Evolutionary conservation across 2,113 vertebrate genomes (phyloP), one percentile per base, ranked within the genome.

Genomic region (Gymnarchus niloticus): DNA sequence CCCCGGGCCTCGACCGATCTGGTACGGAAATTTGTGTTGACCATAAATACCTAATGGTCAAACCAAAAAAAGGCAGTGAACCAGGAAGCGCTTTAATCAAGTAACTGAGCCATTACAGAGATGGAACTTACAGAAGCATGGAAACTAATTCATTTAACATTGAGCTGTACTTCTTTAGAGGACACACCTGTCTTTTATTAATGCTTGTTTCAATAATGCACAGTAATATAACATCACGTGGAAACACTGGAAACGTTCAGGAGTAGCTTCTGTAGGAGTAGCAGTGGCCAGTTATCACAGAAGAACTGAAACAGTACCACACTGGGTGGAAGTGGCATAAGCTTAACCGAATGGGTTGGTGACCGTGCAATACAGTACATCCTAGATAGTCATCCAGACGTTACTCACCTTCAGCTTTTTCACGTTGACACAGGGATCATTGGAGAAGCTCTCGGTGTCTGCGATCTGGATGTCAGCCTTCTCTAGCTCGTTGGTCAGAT

Each of bases 361-460:
- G n/a, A n/a, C n/a, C n/a, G n/a, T n/a, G n/a, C n/a, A n/a, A n/a
- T n/a, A n/a, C n/a, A n/a, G n/a, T n/a, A n/a, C n/a, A n/a, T n/a
- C 54, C 80, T 69, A 17, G 6, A 48, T 2, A 28, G 19, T 51
- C 10, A 9, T 9, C 23, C 4, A 48, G 28, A 17, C 83, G 28
- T 6, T 25, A 90, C 96, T 87, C 94, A 99, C 98, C 98, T 99
- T 99, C 4, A 99, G 96, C 86, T 99, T 99, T 92, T 98, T 99
- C 85, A 99, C 98, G 84, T 97, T 98, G 88, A 96, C 95, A 90
- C 98, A 99, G 59, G 98, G 98, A 90, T 99, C 98, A 7, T 98
- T 98, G 89, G 98, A 99, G 93, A 99, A 99, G 91, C 98, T 99
- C 92, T 99, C 98, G 0, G 97, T 99, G 83, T 99, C 97, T 1